These are phyloP conservation scores for Fundulus diaphanus DNA, from an alignment of 2,797 vertebrate genomes.

Conservation along the genomic window DNA sequence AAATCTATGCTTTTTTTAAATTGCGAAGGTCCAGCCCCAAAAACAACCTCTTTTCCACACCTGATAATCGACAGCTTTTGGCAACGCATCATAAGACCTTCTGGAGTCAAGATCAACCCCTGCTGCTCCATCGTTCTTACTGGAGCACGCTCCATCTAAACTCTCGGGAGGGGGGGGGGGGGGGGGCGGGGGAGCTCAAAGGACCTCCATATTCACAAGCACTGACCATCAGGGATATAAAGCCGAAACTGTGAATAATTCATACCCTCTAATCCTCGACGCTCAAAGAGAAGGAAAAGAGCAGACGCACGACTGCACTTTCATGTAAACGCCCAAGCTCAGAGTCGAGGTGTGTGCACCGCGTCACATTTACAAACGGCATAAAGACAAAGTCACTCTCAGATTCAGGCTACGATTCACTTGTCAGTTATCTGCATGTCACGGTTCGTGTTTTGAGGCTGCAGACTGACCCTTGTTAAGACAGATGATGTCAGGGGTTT, in stretches of 20 bases:
- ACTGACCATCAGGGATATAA: conserved; percentile 60
- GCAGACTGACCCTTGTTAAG: conserved; percentile 33
- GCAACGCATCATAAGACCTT: conserved; percentile 34
- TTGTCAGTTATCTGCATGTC: conserved; percentile 46
- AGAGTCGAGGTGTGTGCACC: conserved; percentile 45
- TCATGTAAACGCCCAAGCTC: conserved; percentile 49
- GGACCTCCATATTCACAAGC: conserved; percentile 62
- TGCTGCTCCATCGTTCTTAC: conserved; percentile 60
- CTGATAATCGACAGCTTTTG: conserved; percentile 36
- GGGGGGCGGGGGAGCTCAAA: conserved; percentile 41
- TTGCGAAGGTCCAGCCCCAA: conserved; percentile 21
- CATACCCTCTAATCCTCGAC: conserved; percentile 59
- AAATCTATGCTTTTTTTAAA: background rate
- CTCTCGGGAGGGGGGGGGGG: conserved; percentile 33
- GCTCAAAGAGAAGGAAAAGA: conserved; percentile 45
- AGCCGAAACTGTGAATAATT: conserved; percentile 65
- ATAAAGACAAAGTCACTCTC: conserved; percentile 41
- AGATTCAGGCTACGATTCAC: conserved; percentile 45
- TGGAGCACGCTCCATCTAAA: conserved; percentile 39
- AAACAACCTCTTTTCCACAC: conserved; percentile 9
- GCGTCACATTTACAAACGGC: conserved; percentile 45
- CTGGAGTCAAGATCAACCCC: conserved; percentile 54
- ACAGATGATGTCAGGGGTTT: conserved; percentile 27
- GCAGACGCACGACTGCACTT: conserved; percentile 31
- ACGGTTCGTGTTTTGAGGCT: conserved; percentile 21